Percentiles rank a stretch among this genome's conserved stretches.
Conservation (phyloP, 2,888 invertebrate species). For the Trichopria drosophilae region DNA sequence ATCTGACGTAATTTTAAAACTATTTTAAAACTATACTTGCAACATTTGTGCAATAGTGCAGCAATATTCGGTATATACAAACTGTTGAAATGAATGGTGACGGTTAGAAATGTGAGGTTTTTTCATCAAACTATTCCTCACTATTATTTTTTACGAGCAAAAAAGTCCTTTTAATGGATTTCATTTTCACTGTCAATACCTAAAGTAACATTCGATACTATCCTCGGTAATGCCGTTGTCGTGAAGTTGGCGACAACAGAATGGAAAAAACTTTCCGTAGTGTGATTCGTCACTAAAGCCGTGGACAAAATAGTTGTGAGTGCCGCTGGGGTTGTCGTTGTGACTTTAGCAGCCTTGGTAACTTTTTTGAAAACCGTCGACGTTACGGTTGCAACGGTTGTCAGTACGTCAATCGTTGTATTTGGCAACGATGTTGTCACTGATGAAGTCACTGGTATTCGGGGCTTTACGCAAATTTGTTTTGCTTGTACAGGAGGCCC, state of each 20-base stretch:
- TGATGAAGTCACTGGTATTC: slow-evolving; percentile 32
- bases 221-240: slow-evolving; percentile 44
- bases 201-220: slow-evolving; percentile 44
- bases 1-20: too few relatives aligned
- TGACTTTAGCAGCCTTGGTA: slow-evolving; percentile 42
- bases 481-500: slow-evolving; percentile 51
- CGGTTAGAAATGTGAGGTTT: too few relatives aligned
- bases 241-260: slow-evolving; percentile 39
- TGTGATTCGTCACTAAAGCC: slow-evolving; percentile 42
- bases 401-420: slow-evolving; percentile 46
- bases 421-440: slow-evolving; percentile 13
- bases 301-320: slow-evolving; percentile 42
- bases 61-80: too few relatives aligned
- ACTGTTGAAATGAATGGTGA: too few relatives aligned
- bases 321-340: slow-evolving; percentile 40
- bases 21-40: too few relatives aligned
- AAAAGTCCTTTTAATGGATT: too few relatives aligned
- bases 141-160: too few relatives aligned
- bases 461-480: slow-evolving; percentile 45
- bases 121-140: too few relatives aligned
- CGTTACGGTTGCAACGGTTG: slow-evolving; percentile 34
- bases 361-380: slow-evolving; percentile 43
- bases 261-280: slow-evolving; percentile 37
- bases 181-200: slow-evolving; percentile 46
- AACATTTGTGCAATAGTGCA: too few relatives aligned